Percentiles rank a stretch among this genome's conserved stretches.
Conservation (phyloP, 2,113 vertebrate species). For the Sakesphorus luctuosus region DNA sequence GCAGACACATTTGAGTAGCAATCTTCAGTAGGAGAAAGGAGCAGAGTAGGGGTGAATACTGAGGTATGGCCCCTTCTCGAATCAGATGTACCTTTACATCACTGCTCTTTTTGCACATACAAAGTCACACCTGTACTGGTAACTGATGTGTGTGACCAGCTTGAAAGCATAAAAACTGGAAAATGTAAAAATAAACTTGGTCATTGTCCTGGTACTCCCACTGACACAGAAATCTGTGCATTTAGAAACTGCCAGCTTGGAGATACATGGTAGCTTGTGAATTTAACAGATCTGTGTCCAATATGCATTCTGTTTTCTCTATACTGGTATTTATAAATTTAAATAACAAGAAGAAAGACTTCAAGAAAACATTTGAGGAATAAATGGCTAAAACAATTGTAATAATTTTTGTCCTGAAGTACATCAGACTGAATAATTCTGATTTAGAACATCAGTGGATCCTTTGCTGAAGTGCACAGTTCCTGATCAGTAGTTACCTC, state of each 20-base stretch:
- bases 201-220: not conserved
- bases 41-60: not conserved
- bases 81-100: not conserved
- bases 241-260: not conserved
- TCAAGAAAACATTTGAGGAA: constrained; percentile 24
- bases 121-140: not conserved
- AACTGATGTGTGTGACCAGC: not conserved
- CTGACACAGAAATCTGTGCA: not conserved
- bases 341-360: constrained; percentile 3
- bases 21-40: not conserved
- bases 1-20: not conserved
- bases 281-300: not conserved
- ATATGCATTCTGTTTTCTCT: not conserved
- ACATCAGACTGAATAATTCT: not conserved
- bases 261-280: not conserved
- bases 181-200: not conserved
- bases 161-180: not conserved
- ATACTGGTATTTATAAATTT: not conserved
- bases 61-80: not conserved
- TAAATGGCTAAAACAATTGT: not conserved
- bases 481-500: not conserved
- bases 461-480: not conserved
- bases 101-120: not conserved
- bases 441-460: not conserved
- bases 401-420: not conserved